Evolutionary conservation across 35 echinoderm and acorn worm species (phyloP).

Genomic region (Amphiura filiformis): DNA sequence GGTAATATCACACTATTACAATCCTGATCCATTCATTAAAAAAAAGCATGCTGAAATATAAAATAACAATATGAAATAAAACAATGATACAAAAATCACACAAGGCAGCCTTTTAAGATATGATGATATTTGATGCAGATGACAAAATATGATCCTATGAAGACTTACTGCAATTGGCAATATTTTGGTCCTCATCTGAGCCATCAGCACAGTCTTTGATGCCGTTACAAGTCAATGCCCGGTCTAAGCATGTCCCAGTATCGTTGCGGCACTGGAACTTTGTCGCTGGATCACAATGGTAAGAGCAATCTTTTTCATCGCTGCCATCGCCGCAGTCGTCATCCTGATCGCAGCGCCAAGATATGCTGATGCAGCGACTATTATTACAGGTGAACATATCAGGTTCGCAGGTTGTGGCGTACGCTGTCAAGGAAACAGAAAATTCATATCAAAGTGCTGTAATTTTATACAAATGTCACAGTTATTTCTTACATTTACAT

Average conservation of each 20-base stretch:
- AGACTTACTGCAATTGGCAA: background rate
- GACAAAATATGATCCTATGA: too few species aligned
- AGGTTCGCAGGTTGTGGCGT: background rate
- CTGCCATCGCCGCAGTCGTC: constrained; percentile 55
- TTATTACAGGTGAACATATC: constrained; percentile 31
- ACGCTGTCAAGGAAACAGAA: background rate
- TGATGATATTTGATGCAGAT: too few species aligned
- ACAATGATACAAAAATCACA: too few species aligned
- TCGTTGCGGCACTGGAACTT: background rate
- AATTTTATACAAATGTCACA: too few species aligned
- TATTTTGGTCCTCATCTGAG: background rate
- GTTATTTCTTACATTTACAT: too few species aligned
- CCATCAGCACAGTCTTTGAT: background rate
- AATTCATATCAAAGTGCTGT: too few species aligned
- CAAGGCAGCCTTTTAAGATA: too few species aligned
- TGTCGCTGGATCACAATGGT: background rate
- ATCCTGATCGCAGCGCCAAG: constrained; percentile 48
- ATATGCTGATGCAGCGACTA: constrained; percentile 24
- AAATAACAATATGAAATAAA: too few species aligned
- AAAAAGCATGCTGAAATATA: too few species aligned
- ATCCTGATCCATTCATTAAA: too few species aligned
- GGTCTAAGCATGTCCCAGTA: background rate
- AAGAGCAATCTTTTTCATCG: constrained; percentile 37
- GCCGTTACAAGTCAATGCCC: background rate
- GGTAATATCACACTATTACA: too few species aligned